A percentile compares a stretch with the other conserved stretches of the same genome.
These are phyloP conservation scores for Spialia ferax DNA, from an alignment of 2,888 invertebrate genomes.

Conservation along the genomic window DNA sequence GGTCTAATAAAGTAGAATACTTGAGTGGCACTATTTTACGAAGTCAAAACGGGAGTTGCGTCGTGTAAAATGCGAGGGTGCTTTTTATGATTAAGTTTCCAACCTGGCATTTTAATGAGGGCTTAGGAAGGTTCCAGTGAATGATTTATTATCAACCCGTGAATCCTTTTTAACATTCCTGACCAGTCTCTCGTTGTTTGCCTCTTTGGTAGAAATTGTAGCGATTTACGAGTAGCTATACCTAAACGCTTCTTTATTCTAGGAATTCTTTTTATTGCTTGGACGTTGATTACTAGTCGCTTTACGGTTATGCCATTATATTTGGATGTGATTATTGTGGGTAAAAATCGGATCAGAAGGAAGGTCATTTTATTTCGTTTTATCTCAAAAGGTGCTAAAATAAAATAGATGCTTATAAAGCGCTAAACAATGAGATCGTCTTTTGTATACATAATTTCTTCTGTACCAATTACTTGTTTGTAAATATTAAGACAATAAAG, in stretches of 20 bases:
- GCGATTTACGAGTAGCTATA: constrained; percentile 31
- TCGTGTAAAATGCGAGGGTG: constrained; percentile 30
- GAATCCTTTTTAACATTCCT: constrained; percentile 52
- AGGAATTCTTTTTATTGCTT: background rate
- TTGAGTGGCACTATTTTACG: constrained; percentile 5
- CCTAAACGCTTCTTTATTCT: background rate
- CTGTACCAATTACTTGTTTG: too few relatives aligned
- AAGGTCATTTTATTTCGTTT: too few relatives aligned
- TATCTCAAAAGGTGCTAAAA: too few relatives aligned
- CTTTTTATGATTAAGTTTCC: constrained; percentile 64
- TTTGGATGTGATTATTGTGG: background rate
- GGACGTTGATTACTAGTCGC: background rate
- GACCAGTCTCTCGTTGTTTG: constrained; percentile 20
- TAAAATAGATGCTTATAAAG: too few relatives aligned
- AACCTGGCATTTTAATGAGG: constrained; percentile 73
- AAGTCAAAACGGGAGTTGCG: constrained; percentile 25
- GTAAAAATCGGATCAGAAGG: too few relatives aligned
- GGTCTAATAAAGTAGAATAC: constrained; percentile 1
- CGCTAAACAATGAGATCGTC: too few relatives aligned
- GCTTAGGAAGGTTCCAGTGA: constrained; percentile 59
- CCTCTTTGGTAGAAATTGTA: constrained; percentile 6
- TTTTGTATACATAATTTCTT: too few relatives aligned
- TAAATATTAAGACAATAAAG: too few relatives aligned
- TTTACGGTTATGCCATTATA: background rate
- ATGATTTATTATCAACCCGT: constrained; percentile 72